Evolutionary conservation across 2,888 invertebrate species (phyloP).

Genomic region (Lamproptera curius): DNA sequence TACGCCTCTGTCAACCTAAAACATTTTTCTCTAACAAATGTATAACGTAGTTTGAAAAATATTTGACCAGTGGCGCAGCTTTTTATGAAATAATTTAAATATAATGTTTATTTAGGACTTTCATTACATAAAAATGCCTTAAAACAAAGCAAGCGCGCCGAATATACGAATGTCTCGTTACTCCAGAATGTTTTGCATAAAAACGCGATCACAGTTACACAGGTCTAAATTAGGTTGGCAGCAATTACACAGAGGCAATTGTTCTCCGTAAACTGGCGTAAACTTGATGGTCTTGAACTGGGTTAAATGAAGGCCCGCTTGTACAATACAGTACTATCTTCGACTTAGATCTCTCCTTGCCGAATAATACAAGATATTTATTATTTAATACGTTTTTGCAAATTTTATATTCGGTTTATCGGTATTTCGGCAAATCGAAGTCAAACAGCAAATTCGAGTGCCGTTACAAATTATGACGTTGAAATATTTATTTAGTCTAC

Average conservation of each 20-base stretch:
- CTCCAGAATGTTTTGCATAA: slow-evolving; percentile 18
- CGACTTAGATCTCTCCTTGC: slow-evolving; percentile 13
- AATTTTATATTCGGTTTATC: background rate
- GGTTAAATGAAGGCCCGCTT: slow-evolving; percentile 16
- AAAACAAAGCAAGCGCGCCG: slow-evolving; percentile 15
- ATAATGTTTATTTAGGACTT: slow-evolving; percentile 19
- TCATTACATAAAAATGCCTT: slow-evolving; percentile 20
- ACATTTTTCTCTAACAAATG: background rate
- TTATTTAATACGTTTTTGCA: background rate
- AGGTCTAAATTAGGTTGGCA: slow-evolving; percentile 18
- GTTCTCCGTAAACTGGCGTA: slow-evolving; percentile 16
- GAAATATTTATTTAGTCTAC: no score
- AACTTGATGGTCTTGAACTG: slow-evolving; percentile 16
- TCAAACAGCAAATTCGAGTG: no score
- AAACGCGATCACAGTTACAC: slow-evolving; percentile 21
- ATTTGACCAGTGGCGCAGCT: slow-evolving; percentile 3
- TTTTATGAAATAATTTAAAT: slow-evolving; percentile 14
- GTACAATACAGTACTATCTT: slow-evolving; percentile 10
- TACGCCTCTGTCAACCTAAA: background rate
- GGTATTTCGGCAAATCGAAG: no score
- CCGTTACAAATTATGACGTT: no score
- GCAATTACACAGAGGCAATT: slow-evolving; percentile 20
- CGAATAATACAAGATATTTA: slow-evolving; percentile 11
- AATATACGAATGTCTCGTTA: slow-evolving; percentile 15
- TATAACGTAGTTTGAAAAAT: slow-evolving; percentile 9